A percentile compares a stretch with the other conserved stretches of the same genome.
Conservation (phyloP, 2,888 invertebrate species). For the Stomorhina lunata region DNA sequence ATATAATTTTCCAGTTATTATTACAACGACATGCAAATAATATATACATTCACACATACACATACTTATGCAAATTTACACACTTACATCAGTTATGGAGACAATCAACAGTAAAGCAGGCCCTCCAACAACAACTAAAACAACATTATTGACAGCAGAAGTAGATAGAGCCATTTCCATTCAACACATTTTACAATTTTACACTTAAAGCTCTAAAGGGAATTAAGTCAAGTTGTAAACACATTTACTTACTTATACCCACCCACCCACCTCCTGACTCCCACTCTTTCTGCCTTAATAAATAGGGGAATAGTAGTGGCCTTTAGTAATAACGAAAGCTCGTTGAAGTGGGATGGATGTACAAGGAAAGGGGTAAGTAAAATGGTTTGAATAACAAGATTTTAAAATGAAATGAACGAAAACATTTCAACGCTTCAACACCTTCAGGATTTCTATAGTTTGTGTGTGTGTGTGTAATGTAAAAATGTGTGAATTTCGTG, state of each 20-base stretch:
- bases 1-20: constrained; percentile 64
- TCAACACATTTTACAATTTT: constrained; percentile 61
- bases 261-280: not conserved
- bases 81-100: constrained; percentile 27
- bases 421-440: constrained; percentile 66
- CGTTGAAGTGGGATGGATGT: not conserved
- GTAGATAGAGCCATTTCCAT: constrained; percentile 24
- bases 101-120: constrained; percentile 53
- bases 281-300: not conserved
- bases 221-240: constrained; percentile 56
- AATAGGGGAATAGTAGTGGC: constrained; percentile 52
- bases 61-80: not conserved
- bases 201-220: constrained; percentile 61
- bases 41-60: not conserved
- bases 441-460: constrained; percentile 48
- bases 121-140: not conserved
- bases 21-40: constrained; percentile 53
- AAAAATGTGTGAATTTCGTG: constrained; percentile 7
- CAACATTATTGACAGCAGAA: not conserved
- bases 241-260: constrained; percentile 13
- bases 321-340: not conserved
- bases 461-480: constrained; percentile 15
- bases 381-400: constrained; percentile 60
- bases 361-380: constrained; percentile 24
- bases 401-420: constrained; percentile 64